These are phyloP conservation scores for Leucoptera coffeella DNA, from an alignment of 2,888 invertebrate species.

Conservation along the genomic window DNA sequence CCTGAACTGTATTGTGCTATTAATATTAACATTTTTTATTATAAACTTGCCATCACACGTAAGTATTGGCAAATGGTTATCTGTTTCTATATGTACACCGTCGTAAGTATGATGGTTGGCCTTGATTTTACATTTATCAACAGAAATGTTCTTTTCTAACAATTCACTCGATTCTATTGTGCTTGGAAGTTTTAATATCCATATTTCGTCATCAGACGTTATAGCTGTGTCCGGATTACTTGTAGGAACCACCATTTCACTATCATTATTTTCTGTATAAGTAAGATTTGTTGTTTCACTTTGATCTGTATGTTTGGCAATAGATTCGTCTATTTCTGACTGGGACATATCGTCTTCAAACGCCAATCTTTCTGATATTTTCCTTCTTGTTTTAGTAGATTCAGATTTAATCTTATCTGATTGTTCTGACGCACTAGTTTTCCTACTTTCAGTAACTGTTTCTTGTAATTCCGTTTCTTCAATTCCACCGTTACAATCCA, in stretches of 20 bases:
- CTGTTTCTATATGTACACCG: slow-evolving; percentile 12
- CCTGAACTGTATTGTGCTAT: slow-evolving; percentile 14
- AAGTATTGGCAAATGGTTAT: slow-evolving; percentile 11
- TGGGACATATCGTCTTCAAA: slow-evolving; percentile 26
- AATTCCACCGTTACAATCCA: too few species aligned
- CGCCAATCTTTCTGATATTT: slow-evolving; percentile 19
- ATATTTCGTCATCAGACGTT: slow-evolving; percentile 20
- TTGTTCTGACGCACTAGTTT: too few species aligned
- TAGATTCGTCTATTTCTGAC: too few species aligned
- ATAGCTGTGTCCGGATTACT: not conserved
- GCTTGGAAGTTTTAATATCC: slow-evolving; percentile 23
- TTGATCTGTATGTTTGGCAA: too few species aligned
- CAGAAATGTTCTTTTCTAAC: too few species aligned
- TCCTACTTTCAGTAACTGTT: too few species aligned
- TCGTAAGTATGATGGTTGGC: slow-evolving; percentile 21
- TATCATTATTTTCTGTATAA: not conserved
- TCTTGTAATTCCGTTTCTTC: too few species aligned
- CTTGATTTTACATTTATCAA: slow-evolving; percentile 25
- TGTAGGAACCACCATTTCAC: not conserved
- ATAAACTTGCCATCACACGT: slow-evolving; percentile 5
- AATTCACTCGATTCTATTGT: too few species aligned
- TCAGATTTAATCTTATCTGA: too few species aligned
- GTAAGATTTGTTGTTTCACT: too few species aligned
- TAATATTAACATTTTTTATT: slow-evolving; percentile 5
- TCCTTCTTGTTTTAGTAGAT: too few species aligned